Evolutionary conservation across 2,797 vertebrate species (phyloP), one percentile per base, ranked within the genome.

Genomic region (Pelobates cultripes): DNA sequence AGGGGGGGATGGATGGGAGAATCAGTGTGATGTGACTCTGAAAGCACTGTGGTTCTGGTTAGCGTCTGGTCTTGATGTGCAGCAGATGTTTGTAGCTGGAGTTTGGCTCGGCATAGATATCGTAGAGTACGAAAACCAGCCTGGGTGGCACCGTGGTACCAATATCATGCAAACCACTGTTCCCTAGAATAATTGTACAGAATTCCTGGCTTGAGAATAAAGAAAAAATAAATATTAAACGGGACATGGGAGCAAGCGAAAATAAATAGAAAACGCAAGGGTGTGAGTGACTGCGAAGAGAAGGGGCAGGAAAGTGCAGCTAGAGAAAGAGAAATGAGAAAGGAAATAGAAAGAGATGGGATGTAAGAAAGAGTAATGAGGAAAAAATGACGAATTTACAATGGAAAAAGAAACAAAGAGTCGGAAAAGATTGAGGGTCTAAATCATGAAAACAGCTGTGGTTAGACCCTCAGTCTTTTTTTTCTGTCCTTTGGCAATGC

Each of bases 1-100:
- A 76, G 60, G 72, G 73, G 64, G 53, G 60, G 80, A 67, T 68
- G 80, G 75, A 66, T 78, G 77, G 68, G 44, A 60, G 79, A 55
- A 77, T 76, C 41, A 64, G 45, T 55, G 67, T 64, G 66, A 77
- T 82, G 75, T 83, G 70, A 78, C 77, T 70, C 76, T 83, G 81
- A 64, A 83, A 73, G 70, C 61, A 42, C 64, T 83, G 75, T 69
- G 81, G 76, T 44, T 83, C 81, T 83, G 81, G 28, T 83, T 79
- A 70, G 81, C 78, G 81, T 83, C 81, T 83, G 77, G 57, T 83
- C 76, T 75, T 83, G 71, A 83, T 83, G 71, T 83, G 72, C 77
- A 83, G 66, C 81, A 83, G 81, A 83, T 83, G 81, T 83, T 53
- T 75, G 14, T 71, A 79, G 81, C 81, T 83, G 81, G 81, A 72